Percentiles rank a stretch among this genome's conserved stretches.
phyloP scores from a whole-genome alignment of 2,797 vertebrate species.

The Eulemur rubriventer region DNA sequence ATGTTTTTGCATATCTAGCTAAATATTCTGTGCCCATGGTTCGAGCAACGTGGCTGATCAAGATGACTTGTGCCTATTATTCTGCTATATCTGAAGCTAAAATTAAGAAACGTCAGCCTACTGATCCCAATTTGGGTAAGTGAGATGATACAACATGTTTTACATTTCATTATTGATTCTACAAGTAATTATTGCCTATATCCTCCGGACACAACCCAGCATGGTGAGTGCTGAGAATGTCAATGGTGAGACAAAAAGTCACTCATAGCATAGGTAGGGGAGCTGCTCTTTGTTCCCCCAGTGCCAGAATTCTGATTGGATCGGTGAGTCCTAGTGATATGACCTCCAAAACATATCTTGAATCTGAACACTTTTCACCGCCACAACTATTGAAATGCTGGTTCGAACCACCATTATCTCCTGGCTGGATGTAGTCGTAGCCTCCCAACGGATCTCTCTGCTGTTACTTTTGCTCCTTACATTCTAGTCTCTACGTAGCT shows the following conservation, averaged over 20 bases:
- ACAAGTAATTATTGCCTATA: not conserved
- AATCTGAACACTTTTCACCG: too few species aligned
- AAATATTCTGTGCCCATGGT: slow-evolving; percentile 88
- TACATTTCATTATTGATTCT: not conserved
- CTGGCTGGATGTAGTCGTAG: not conserved
- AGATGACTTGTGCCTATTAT: slow-evolving; percentile 89
- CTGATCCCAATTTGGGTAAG: slow-evolving; percentile 87
- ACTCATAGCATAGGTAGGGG: rapidly evolving
- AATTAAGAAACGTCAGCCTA: slow-evolving; percentile 87
- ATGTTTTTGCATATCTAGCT: slow-evolving; percentile 87
- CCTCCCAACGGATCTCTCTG: not conserved
- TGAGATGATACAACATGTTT: not conserved
- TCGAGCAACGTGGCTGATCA: slow-evolving; percentile 86
- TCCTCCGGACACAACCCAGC: too few species aligned
- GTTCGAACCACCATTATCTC: not conserved
- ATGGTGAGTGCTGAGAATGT: not conserved
- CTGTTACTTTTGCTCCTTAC: not conserved
- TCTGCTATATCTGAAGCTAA: slow-evolving; percentile 88
- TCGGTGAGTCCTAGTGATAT: not conserved
- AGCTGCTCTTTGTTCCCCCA: not conserved
- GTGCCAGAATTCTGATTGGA: not conserved
- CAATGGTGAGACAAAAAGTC: rapidly evolving
- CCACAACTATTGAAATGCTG: not conserved
- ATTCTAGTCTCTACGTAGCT: not conserved
- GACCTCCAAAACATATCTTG: not conserved